Base-by-base conservation (phyloP, 2,888 invertebrate genomes). In the Cheilosia impressa region DNA sequence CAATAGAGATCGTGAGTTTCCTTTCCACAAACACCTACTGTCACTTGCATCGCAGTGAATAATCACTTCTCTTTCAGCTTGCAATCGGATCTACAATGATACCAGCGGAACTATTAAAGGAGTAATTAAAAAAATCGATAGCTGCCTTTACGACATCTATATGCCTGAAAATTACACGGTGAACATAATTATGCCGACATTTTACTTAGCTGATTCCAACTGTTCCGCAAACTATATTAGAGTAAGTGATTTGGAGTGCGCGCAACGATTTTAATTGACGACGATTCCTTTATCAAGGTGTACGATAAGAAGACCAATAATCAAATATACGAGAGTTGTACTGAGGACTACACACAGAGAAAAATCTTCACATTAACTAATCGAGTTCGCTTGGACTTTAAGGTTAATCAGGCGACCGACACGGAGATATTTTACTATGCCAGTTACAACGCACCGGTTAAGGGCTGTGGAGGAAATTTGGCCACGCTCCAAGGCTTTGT, bases 81-180 rank as follows among this genome's bases (percentile, higher is more conserved):
- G 91, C 65, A 90, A 90, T 87, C 85, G 93, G 93, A 91, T 93
- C 94, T 96, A 95, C 88, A 95, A 95, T 0, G 93, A 93, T 1
- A 89, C 93, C 4, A 95, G 95, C 89, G 97, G 96, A 0, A 93
- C 95, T 88, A 93, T 97, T 57, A 91, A 91, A 65, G 92, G 92
- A 38, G 65, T 83, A 5, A 13, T 89, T 87, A 89, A 88, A 1
- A 88, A 88, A 38, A 87, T 88, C 45, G 87, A 91, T 9, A 45
- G 52, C 9, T 98, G 98, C 89, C 92, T 92, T 68, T 94, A 95
- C 4, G 93, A 94, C 2, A 95, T 98, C 52, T 93, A 93, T 1
- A 95, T 95, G 0, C 94, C 95, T 1, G 93, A 91, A 88, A 95
- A 94, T 90, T 93, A 92, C 89, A 96, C 95, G 0, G 94, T 98